Conservation (phyloP, 2,113 vertebrate species). For the Antechinus stuartii region DNA sequence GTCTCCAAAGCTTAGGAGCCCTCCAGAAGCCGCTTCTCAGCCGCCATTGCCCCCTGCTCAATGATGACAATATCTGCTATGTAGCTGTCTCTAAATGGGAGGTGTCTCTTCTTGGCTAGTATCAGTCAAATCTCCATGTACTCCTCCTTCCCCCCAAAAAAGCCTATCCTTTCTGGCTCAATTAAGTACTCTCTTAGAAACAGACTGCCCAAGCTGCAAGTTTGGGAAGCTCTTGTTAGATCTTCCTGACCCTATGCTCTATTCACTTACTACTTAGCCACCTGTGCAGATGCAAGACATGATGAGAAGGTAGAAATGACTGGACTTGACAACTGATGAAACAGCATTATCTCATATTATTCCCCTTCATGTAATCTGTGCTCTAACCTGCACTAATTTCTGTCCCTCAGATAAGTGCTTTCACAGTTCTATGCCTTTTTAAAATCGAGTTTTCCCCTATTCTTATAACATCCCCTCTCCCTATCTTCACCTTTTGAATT, state of each 20-base stretch:
- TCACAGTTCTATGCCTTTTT: not conserved
- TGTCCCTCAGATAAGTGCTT: not conserved
- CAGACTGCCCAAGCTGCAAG: not conserved
- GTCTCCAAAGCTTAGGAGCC: no score
- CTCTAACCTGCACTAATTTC: not conserved
- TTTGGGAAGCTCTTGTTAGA: not conserved
- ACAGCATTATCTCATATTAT: not conserved
- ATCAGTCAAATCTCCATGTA: no score
- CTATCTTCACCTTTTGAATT: not conserved
- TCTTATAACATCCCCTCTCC: not conserved
- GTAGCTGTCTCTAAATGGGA: no score
- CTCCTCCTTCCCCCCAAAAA: no score
- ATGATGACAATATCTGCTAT: no score
- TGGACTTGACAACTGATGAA: not conserved
- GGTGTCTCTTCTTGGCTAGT: no score
- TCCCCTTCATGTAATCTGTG: not conserved
- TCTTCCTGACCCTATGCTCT: not conserved
- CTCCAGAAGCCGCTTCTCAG: not conserved
- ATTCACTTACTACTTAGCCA: not conserved
- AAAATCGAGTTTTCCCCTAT: not conserved
- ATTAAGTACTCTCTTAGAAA: not conserved
- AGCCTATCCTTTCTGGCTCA: not conserved
- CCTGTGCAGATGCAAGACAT: not conserved
- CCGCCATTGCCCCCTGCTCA: not conserved
- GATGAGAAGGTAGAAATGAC: not conserved